These are phyloP conservation scores for Drosophila infuscata DNA, from an alignment of 2,888 invertebrate genomes.

Conservation along the genomic window DNA sequence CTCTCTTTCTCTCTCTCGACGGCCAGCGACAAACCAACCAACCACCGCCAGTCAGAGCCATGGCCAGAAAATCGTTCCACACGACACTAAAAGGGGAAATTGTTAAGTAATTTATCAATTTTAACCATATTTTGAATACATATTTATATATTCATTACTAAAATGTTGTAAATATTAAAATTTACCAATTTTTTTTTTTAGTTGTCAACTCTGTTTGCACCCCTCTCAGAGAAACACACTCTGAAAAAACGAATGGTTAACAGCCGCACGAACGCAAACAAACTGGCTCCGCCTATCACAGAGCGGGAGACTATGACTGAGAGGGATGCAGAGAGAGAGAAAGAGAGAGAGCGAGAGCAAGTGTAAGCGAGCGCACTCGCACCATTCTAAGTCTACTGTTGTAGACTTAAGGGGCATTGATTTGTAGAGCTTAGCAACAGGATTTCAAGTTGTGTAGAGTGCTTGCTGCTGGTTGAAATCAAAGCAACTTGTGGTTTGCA, in stretches of 20 bases:
- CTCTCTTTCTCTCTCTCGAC: slow-evolving; percentile 1
- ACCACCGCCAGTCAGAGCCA: slow-evolving; percentile 45
- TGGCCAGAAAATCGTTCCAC: slow-evolving; percentile 47
- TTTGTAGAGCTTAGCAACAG: slow-evolving; percentile 39
- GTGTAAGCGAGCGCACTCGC: background rate
- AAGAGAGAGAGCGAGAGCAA: background rate
- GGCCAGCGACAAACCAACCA: slow-evolving; percentile 29
- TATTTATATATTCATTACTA: background rate
- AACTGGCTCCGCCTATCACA: slow-evolving; percentile 62
- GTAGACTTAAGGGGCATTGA: slow-evolving; percentile 40
- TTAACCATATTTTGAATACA: background rate
- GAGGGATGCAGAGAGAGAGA: slow-evolving; percentile 13
- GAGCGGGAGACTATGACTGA: slow-evolving; percentile 38
- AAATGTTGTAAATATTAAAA: background rate
- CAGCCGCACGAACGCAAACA: slow-evolving; percentile 32
- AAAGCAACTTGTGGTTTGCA: slow-evolving; percentile 1
- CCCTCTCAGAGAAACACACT: slow-evolving; percentile 19
- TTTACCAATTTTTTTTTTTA: background rate
- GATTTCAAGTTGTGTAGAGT: slow-evolving; percentile 23
- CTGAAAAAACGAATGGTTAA: slow-evolving; percentile 20
- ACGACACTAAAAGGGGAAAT: slow-evolving; percentile 33
- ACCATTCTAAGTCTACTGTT: slow-evolving; percentile 6
- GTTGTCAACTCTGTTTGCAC: slow-evolving; percentile 10
- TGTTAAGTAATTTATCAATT: background rate
- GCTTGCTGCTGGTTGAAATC: background rate